Base-by-base conservation (phyloP, 2,888 invertebrate species). In the Halictus ligatus region DNA sequence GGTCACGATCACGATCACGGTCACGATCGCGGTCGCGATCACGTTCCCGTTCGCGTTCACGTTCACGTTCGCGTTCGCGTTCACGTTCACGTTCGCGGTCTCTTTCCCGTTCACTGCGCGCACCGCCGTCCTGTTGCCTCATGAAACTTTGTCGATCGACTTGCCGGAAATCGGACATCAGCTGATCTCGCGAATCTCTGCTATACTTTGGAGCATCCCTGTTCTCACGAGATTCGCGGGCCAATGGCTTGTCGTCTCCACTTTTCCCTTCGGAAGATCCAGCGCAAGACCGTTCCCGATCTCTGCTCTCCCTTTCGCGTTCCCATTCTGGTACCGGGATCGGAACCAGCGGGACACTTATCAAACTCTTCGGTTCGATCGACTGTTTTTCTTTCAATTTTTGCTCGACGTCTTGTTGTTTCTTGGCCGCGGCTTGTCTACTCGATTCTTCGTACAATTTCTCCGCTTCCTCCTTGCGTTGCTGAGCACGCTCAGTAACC, bases 401-500 rank as follows among this genome's bases (percentile, higher is more conserved):
- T 94, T 97, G 97, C 92, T 97, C 97, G 7, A 97, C 95, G 92
- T 97, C 96, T 92, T 97, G 96, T 81, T 97, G 94, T 92, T 97
- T 97, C 91, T 97, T 97, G 67, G 96, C 96, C 40, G 97, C 96
- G 13, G 95, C 96, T 90, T 96, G 95, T 94, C 95, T 96, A 91
- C 97, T 97, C 21, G 96, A 96, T 92, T 97, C 97, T 91, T 96
- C 96, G 92, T 96, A 97, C 69, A 98, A 96, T 87, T 98, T 97
- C 93, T 98, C 98, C 93, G 98, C 98, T 93, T 98, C 98, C 93
- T 98, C 98, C 92, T 98, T 98, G 48, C 98, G 96, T 93, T 97
- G 98, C 80, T 98, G 97, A 0, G 98, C 98, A 48, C 98, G 96
- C 90, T 98, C 98, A 25, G 98, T 97, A 1, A 97, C 98, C 81